These are phyloP conservation scores for Coremacera marginata DNA, from an alignment of 2,888 invertebrate genomes.

Conservation along the genomic window DNA sequence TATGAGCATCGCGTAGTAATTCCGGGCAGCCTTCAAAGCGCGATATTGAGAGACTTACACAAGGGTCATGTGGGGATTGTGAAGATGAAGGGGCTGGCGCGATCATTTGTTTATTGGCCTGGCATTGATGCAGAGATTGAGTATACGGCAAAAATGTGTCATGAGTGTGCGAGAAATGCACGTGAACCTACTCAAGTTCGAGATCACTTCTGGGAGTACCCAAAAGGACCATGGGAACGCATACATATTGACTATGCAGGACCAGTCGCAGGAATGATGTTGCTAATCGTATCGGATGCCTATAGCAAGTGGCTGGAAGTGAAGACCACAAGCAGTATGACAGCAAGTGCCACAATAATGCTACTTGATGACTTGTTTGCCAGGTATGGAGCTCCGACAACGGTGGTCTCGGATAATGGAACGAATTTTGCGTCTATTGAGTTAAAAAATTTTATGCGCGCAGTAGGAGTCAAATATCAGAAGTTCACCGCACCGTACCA, in stretches of 20 bases:
- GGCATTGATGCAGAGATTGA: neutral
- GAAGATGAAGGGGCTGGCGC: constrained; percentile 36
- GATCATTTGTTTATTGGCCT: constrained; percentile 36
- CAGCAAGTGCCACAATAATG: constrained; percentile 36
- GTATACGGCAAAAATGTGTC: neutral
- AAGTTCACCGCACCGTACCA: constrained; percentile 46
- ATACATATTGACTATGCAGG: constrained; percentile 68
- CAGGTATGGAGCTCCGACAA: constrained; percentile 48
- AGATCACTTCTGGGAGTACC: constrained; percentile 48
- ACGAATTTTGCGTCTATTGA: constrained; percentile 28
- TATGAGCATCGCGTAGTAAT: neutral
- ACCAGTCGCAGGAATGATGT: constrained; percentile 56
- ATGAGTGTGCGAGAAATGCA: constrained; percentile 16
- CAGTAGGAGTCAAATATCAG: constrained; percentile 26
- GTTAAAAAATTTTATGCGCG: no score
- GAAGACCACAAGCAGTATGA: constrained; percentile 47
- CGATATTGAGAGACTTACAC: constrained; percentile 25
- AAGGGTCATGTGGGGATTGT: constrained; percentile 33
- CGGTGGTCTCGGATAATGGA: constrained; percentile 52
- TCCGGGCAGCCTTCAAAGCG: neutral
- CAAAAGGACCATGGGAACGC: constrained; percentile 60
- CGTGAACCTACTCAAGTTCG: neutral
- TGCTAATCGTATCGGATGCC: constrained; percentile 61
- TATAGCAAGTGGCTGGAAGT: constrained; percentile 67
- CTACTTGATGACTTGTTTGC: constrained; percentile 49